Base-by-base conservation (phyloP, 2,888 invertebrate genomes). In the Fragum sueziense region DNA sequence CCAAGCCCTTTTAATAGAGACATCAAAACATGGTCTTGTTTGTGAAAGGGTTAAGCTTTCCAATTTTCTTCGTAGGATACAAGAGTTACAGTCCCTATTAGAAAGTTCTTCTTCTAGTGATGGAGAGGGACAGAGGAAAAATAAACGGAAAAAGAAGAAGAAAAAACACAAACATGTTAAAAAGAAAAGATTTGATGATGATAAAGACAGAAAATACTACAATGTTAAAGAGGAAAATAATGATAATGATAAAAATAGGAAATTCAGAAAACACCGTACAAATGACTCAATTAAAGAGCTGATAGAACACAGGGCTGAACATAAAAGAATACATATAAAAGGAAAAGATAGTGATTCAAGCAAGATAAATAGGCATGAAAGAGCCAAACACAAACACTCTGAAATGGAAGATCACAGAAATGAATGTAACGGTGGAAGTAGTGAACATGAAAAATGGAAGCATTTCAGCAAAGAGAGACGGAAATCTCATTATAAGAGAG, bases 81-180 rank as follows among this genome's bases (percentile, higher is more conserved):
- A 71, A 37, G 71, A 71, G 29, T n/a, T 71, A 29, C 71, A 71
- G 20, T 57, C 61, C 6, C 37, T 71, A 41, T 61, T 71, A n/a
- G 71, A 71, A 14, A 51, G 34, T 37, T 59, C 71, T 9, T 59
- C 71, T 27, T 61, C 61, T 7, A 47, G 29, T 41, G 54, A 52
- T 29, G 41, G 41, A 20, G 22, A 25, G 17, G 37, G 17, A 37
- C 14, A 0, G 2, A 37, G 14, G 2, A 47, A 41, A 61, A 37
- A 61, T 22, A 22, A 41, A 22, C 29, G 59, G 27, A 71, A 61
- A 59, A 59, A 37, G 17, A 37, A 51, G 25, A 61, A 37, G 31
- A 65, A 65, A 34, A 41, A 22, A n/a, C 33, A 65, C 20, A 65
- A 65, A 65, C 17, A 59, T 20, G 9, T 25, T 25, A 51, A 69